Conservation (phyloP, 2,888 invertebrate genomes). For the Melipona beecheii region DNA sequence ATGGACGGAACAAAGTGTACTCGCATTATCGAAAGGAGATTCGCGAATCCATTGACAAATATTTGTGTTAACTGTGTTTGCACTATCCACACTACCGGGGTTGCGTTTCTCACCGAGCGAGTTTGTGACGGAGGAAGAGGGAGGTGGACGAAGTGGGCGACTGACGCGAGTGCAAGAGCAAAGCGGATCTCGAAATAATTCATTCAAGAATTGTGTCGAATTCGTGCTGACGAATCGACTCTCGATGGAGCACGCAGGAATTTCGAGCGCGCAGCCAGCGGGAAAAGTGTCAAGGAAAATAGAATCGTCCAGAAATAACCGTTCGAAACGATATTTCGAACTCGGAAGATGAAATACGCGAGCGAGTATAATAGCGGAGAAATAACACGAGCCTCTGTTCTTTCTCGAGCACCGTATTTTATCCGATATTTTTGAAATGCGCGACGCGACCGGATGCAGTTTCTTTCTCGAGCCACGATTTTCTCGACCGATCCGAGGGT, state of each 20-base stretch:
- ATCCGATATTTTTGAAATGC: constrained; percentile 72
- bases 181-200: no score
- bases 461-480: constrained; percentile 21
- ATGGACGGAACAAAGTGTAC: not conserved
- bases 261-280: not conserved
- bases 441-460: constrained; percentile 61
- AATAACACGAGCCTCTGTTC: constrained; percentile 51
- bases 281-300: constrained; percentile 42
- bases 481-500: constrained; percentile 22
- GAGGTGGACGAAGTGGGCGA: no score
- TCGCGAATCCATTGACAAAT: not conserved
- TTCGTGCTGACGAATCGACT: not conserved
- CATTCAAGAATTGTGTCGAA: no score
- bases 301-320: constrained; percentile 54
- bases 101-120: not conserved
- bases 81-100: not conserved
- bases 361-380: constrained; percentile 44
- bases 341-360: constrained; percentile 53
- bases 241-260: not conserved
- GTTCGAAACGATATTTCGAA: constrained; percentile 44
- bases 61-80: not conserved
- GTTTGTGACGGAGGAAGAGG: not conserved
- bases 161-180: no score
- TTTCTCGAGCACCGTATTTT: constrained; percentile 62
- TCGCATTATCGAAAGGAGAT: not conserved